A percentile compares a stretch with the other conserved stretches of the same genome.
Evolutionary conservation across 2,797 vertebrate genomes (phyloP).

Genomic region (Catharus ustulatus): DNA sequence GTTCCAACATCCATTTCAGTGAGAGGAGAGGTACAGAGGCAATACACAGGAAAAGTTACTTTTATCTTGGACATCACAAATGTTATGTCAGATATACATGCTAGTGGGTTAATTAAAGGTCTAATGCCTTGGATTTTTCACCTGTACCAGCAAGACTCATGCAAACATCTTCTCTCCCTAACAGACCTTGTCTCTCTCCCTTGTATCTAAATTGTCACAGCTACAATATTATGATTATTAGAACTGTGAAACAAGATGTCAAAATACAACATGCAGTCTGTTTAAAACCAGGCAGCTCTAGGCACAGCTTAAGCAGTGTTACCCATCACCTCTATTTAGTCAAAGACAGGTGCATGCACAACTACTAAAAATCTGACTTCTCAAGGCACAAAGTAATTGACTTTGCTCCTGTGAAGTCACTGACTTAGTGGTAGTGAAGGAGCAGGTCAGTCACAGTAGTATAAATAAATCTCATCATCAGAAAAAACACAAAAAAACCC

Average conservation of each 20-base stretch:
- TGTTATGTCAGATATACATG: background rate
- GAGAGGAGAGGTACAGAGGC: background rate
- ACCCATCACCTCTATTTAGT: background rate
- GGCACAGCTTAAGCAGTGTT: background rate
- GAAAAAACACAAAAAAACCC: background rate
- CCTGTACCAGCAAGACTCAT: background rate
- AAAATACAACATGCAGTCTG: background rate
- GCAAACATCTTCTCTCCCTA: background rate
- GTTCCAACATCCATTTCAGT: background rate
- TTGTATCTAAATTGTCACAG: background rate
- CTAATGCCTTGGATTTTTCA: background rate
- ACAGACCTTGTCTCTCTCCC: background rate
- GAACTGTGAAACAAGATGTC: background rate
- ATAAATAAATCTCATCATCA: background rate
- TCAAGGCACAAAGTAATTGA: background rate
- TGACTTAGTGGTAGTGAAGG: background rate
- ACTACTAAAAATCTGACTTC: background rate
- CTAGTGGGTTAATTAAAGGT: background rate
- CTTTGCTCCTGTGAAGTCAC: background rate
- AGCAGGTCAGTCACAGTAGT: background rate
- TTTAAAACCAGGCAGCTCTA: background rate
- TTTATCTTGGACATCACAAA: background rate
- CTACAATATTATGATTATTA: background rate
- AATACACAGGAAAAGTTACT: background rate
- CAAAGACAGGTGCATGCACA: background rate